Conservation (phyloP, 2,113 vertebrate species). For the Ochotona curzoniae region DNA sequence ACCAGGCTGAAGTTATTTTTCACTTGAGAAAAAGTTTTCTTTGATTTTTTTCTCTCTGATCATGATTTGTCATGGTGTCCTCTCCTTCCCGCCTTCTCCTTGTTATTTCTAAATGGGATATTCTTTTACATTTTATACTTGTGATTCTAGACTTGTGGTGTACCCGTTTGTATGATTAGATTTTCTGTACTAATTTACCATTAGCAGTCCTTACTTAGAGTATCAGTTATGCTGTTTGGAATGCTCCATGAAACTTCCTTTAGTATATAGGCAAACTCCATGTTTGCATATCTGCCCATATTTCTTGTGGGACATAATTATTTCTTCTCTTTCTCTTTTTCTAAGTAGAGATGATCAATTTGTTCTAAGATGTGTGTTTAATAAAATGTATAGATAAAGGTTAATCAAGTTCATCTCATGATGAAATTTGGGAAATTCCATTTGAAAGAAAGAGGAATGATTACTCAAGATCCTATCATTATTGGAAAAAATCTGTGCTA, state of each 20-base stretch:
- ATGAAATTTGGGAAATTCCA: constrained; percentile 44
- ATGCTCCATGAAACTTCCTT: neutral
- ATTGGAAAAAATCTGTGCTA: neutral
- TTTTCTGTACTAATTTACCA: constrained; percentile 46
- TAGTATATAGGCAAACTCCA: neutral
- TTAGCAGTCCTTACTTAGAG: constrained; percentile 6
- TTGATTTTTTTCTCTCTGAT: constrained; percentile 67
- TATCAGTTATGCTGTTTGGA: neutral
- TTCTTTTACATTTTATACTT: constrained; percentile 57
- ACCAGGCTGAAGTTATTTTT: constrained; percentile 54
- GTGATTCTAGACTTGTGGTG: constrained; percentile 1
- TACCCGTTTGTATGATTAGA: constrained; percentile 28
- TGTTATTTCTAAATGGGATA: constrained; percentile 66
- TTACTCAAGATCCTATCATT: neutral
- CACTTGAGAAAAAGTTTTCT: constrained; percentile 53
- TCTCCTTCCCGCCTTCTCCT: constrained; percentile 56
- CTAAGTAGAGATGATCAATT: constrained; percentile 33
- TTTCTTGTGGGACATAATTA: neutral
- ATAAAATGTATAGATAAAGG: neutral
- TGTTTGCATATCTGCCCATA: neutral
- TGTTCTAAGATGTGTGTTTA: constrained; percentile 18
- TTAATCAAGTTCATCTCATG: constrained; percentile 31
- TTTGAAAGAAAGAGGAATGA: constrained; percentile 31
- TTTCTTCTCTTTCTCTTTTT: constrained; percentile 39
- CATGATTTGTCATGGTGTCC: constrained; percentile 61